phyloP scores from a whole-genome alignment of 1,140 invertebrate species.

The Babylonia areolata region DNA sequence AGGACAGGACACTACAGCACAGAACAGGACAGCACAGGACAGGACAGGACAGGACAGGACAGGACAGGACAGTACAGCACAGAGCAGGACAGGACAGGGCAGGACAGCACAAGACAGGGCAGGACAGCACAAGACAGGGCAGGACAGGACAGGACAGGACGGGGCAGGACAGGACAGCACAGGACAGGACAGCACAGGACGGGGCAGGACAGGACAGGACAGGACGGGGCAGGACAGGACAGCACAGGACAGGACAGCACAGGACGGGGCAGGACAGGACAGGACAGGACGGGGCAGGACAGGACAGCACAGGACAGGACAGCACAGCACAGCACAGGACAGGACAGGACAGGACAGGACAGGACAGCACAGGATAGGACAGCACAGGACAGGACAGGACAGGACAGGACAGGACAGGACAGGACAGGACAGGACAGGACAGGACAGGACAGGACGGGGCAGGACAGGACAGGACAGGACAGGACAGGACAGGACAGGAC shows the following conservation, averaged over 20 bases:
- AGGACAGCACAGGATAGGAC: slow-evolving; percentile 13
- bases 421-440: too few species aligned
- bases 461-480: too few species aligned
- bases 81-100: not conserved
- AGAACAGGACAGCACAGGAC: too few species aligned
- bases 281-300: slow-evolving; percentile 16
- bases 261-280: slow-evolving; percentile 7
- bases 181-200: not conserved
- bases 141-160: not conserved
- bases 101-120: not conserved
- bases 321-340: slow-evolving; percentile 1
- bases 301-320: not conserved
- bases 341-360: not conserved
- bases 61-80: too few species aligned
- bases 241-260: not conserved
- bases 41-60: too few species aligned
- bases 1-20: too few species aligned
- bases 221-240: not conserved
- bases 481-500: not conserved
- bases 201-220: not conserved
- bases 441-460: too few species aligned
- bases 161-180: not conserved
- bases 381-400: slow-evolving; percentile 18
- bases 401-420: not conserved
- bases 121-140: slow-evolving; percentile 11